These are phyloP conservation scores for Drosophila nigromelanica DNA, from an alignment of 1,140 invertebrate species.

Conservation along the genomic window DNA sequence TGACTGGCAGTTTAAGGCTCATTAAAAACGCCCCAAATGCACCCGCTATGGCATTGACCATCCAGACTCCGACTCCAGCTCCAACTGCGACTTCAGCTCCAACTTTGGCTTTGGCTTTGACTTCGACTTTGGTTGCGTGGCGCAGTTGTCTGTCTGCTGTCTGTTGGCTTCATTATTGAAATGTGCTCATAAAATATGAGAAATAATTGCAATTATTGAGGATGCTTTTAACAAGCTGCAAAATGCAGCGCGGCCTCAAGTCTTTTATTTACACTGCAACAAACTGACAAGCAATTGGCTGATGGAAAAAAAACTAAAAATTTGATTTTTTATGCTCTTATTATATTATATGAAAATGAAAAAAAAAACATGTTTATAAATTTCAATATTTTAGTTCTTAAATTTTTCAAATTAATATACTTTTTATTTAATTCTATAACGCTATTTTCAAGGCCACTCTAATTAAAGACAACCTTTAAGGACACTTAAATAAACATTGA, in stretches of 20 bases:
- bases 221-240: constrained; percentile 49
- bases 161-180: constrained; percentile 67
- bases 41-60: constrained; percentile 41
- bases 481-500: no score
- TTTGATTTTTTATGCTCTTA: no score
- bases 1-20: constrained; percentile 63
- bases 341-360: no score
- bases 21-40: constrained; percentile 73
- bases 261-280: constrained; percentile 17
- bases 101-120: neutral
- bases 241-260: constrained; percentile 19
- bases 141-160: constrained; percentile 12
- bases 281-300: neutral
- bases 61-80: neutral
- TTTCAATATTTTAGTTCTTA: no score
- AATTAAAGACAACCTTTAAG: no score
- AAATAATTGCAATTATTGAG: constrained; percentile 81
- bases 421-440: no score
- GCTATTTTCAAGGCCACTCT: no score
- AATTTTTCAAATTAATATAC: no score
- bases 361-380: no score
- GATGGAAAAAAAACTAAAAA: no score
- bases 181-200: constrained; percentile 70
- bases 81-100: neutral
- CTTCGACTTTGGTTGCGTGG: neutral